A percentile compares a stretch with the other conserved stretches of the same genome.
phyloP scores from a whole-genome alignment of 2,888 invertebrate species.

The Sinelater perroti region DNA sequence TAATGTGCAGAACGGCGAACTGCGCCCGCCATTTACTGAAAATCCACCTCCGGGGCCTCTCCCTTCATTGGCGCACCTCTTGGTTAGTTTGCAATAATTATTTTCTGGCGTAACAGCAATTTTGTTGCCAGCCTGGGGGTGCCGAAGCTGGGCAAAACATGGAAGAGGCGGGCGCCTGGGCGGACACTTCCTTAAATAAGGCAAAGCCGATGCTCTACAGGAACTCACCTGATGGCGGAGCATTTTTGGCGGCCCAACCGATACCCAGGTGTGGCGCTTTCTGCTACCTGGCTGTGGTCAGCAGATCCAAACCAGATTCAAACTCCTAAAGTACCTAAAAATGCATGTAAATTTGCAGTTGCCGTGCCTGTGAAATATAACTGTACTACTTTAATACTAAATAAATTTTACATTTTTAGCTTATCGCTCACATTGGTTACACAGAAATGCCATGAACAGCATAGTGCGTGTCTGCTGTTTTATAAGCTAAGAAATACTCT shows the following conservation, averaged over 20 bases:
- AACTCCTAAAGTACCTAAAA: too few species aligned
- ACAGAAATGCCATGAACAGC: too few species aligned
- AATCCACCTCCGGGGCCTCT: slow-evolving; percentile 62
- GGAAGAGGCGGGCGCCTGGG: slow-evolving; percentile 45
- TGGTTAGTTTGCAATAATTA: slow-evolving; percentile 47
- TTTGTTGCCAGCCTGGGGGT: slow-evolving; percentile 54
- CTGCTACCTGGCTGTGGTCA: slow-evolving; percentile 66
- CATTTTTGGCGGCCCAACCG: slow-evolving; percentile 66
- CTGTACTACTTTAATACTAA: too few species aligned
- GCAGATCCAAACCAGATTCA: slow-evolving; percentile 45
- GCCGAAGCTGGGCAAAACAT: slow-evolving; percentile 37
- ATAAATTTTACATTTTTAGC: too few species aligned
- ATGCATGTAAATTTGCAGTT: too few species aligned
- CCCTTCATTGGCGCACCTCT: slow-evolving; percentile 58
- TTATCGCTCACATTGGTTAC: too few species aligned
- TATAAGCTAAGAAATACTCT: too few species aligned
- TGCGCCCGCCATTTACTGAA: slow-evolving; percentile 62
- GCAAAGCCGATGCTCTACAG: slow-evolving; percentile 61
- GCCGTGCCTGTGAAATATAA: too few species aligned
- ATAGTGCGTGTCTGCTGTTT: too few species aligned
- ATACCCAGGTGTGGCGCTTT: slow-evolving; percentile 67
- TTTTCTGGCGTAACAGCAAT: neutral
- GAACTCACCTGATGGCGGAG: slow-evolving; percentile 67
- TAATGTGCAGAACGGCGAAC: slow-evolving; percentile 61
- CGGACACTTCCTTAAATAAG: slow-evolving; percentile 24